Evolutionary conservation across 2,888 invertebrate genomes (phyloP).

Genomic region (Eupsilia transversa): DNA sequence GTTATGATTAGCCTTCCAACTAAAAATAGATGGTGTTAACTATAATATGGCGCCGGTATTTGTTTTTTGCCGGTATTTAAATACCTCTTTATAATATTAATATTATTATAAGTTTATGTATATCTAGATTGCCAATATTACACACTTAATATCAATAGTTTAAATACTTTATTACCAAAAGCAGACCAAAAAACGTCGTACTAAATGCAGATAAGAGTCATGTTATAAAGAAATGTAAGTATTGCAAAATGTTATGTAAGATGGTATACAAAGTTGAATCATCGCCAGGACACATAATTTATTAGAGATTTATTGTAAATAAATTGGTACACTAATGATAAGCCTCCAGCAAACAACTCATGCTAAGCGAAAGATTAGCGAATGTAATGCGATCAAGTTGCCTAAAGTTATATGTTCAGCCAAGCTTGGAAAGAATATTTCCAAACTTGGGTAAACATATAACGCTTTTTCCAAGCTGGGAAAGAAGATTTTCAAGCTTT

Average conservation of each 20-base stretch:
- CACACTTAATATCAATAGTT: not conserved
- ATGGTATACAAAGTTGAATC: constrained; percentile 29
- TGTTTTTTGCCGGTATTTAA: too few species aligned
- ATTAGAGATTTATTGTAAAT: constrained; percentile 52
- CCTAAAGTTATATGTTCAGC: too few species aligned
- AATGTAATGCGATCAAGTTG: not conserved
- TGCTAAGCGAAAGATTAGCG: constrained; percentile 2
- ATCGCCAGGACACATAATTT: constrained; percentile 53
- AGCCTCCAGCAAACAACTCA: constrained; percentile 6
- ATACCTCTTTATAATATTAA: too few species aligned
- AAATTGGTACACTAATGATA: constrained; percentile 22
- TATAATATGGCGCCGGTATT: too few species aligned
- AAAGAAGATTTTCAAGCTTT: too few species aligned
- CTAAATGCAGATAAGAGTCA: not conserved
- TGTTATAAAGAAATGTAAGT: constrained; percentile 24
- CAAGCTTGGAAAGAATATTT: too few species aligned
- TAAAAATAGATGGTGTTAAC: not conserved
- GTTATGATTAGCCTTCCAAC: not conserved
- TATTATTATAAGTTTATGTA: too few species aligned
- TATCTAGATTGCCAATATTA: too few species aligned
- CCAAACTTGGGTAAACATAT: too few species aligned
- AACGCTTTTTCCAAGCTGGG: too few species aligned
- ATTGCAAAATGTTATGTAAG: constrained; percentile 28
- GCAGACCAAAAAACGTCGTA: not conserved
- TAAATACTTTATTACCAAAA: constrained; percentile 14